These are phyloP conservation scores for Orthonevra nobilis DNA, from an alignment of 2,888 invertebrate species.

Conservation along the genomic window DNA sequence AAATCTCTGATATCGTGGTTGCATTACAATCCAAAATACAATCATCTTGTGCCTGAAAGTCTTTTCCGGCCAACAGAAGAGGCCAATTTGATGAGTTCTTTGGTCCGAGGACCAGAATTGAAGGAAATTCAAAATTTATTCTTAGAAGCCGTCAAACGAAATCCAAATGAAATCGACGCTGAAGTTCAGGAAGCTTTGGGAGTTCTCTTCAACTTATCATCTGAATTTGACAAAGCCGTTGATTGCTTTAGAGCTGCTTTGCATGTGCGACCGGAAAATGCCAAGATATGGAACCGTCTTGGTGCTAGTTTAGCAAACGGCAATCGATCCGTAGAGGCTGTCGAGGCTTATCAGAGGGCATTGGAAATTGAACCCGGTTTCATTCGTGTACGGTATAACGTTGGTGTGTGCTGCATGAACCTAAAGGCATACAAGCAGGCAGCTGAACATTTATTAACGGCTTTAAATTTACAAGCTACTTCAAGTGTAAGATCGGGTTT, in stretches of 20 bases:
- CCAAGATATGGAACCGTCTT: conserved; percentile 96
- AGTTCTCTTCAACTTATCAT: conserved; percentile 95
- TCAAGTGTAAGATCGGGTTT: conserved; percentile 82
- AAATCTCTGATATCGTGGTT: conserved; percentile 90
- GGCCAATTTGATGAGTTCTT: conserved; percentile 79
- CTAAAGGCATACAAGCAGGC: conserved; percentile 96
- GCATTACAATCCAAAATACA: conserved; percentile 89
- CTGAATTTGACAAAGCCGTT: conserved; percentile 96
- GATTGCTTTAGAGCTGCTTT: conserved; percentile 97
- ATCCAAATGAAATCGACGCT: conserved; percentile 88
- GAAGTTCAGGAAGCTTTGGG: conserved; percentile 97
- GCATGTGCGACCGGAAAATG: conserved; percentile 88
- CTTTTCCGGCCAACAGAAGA: conserved; percentile 75
- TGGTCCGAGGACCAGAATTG: conserved; percentile 79
- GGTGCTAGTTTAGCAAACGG: conserved; percentile 99
- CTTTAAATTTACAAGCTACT: conserved; percentile 93
- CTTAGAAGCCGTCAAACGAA: conserved; percentile 89
- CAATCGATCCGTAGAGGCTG: conserved; percentile 95
- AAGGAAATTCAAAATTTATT: conserved; percentile 88
- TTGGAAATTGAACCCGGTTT: conserved; percentile 96
- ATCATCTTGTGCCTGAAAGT: conserved; percentile 84
- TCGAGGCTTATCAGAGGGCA: conserved; percentile 96
- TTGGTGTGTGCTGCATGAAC: conserved; percentile 98
- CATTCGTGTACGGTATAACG: conserved; percentile 97
- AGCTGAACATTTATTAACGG: conserved; percentile 95